Percentiles rank a stretch among this genome's conserved stretches.
Conservation (phyloP, 2,113 vertebrate genomes). For the Orientallactaga bullata region DNA sequence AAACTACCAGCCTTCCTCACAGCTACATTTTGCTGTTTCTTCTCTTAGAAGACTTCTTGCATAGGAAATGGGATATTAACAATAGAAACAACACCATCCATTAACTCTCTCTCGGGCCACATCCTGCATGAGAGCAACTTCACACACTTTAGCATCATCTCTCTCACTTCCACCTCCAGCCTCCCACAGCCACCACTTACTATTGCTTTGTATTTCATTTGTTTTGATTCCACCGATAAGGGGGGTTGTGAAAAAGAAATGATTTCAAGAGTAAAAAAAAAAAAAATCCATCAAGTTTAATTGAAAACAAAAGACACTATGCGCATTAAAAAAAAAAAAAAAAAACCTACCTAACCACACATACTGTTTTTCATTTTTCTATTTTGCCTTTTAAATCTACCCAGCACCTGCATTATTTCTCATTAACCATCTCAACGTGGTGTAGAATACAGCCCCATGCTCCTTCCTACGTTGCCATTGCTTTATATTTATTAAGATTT, state of each 20-base stretch:
- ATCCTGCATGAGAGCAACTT: neutral
- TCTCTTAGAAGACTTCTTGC: neutral
- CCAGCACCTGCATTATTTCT: neutral
- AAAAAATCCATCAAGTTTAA: neutral
- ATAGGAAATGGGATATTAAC: neutral
- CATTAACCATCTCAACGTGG: no score
- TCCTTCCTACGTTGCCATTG: neutral
- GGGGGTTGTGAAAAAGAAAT: neutral
- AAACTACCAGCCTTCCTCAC: neutral
- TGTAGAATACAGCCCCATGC: neutral
- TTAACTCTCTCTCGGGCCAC: neutral
- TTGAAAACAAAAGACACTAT: neutral
- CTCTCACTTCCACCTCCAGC: neutral
- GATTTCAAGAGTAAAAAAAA: neutral
- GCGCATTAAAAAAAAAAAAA: neutral
- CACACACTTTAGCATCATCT: neutral
- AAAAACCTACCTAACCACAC: neutral
- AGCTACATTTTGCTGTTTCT: neutral
- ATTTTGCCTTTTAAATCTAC: neutral
- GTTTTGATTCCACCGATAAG: neutral
- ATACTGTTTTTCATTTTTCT: neutral
- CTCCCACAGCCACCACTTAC: neutral
- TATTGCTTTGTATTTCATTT: neutral
- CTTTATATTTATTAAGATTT: constrained; percentile 39
- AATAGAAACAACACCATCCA: rapidly evolving